Conservation (phyloP, 2,797 vertebrate genomes). For the Acestrorhynchus altus region DNA sequence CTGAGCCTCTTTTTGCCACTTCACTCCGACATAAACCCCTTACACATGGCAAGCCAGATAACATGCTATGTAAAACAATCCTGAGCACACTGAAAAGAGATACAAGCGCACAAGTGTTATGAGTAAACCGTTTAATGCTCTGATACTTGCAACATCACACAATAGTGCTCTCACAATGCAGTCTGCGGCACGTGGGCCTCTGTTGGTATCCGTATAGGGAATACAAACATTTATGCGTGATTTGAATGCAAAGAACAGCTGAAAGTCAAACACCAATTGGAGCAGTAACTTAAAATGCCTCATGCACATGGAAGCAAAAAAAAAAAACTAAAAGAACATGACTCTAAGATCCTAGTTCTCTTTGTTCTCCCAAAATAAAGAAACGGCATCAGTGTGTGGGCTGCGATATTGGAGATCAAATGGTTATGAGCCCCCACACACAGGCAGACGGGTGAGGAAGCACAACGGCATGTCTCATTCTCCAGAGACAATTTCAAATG, state of each 20-base stretch:
- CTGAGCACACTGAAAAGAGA: neutral
- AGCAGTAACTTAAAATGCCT: neutral
- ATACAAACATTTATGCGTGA: conserved; percentile 25
- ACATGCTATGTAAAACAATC: conserved; percentile 6
- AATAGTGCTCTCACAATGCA: neutral
- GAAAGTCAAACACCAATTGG: conserved; percentile 11
- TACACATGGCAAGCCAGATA: conserved; percentile 25
- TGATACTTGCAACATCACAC: neutral
- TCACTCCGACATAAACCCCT: neutral
- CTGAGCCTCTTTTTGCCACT: conserved; percentile 10
- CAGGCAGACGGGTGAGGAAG: conserved; percentile 10
- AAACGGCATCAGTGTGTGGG: conserved; percentile 20
- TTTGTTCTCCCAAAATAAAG: conserved; percentile 28
- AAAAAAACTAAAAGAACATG: neutral
- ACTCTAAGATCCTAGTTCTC: conserved; percentile 13
- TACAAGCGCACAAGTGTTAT: neutral
- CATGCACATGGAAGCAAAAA: neutral
- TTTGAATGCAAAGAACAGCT: conserved; percentile 12
- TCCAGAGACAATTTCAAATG: conserved; percentile 75
- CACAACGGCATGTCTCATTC: neutral
- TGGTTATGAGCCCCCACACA: conserved; percentile 12
- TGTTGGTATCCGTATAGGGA: conserved; percentile 12
- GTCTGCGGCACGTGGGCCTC: neutral
- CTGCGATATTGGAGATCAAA: conserved; percentile 22
- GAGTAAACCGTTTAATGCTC: conserved; percentile 12